Evolutionary conservation across 2,888 invertebrate species (phyloP), one percentile per base, ranked within the genome.

Genomic region (Parnassius smintheus): DNA sequence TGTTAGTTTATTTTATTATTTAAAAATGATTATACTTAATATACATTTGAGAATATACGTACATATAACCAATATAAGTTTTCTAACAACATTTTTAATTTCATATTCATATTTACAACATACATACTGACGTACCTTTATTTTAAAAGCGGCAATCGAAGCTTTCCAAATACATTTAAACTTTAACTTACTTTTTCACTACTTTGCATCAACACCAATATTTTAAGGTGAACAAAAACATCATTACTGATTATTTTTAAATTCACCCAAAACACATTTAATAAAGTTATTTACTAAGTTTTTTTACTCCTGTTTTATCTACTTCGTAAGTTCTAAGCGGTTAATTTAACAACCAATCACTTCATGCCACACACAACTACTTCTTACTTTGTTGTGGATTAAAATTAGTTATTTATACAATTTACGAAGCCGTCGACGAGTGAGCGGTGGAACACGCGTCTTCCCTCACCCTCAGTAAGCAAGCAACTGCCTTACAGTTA

Each of bases 321-420:
- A 9, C 25, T 12, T 46, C 35, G 46, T n/a, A 56, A n/a, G 41
- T n/a, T 7, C 25, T 11, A 9, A 11, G 2, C n/a, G 11, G 9
- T 12, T n/a, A 13, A 22, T 35, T 59, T 25, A 41, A 51, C 10
- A 44, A 53, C 18, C 50, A 51, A 50, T 45, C 54, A 62, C 58
- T 53, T 48, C 42, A 48, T 46, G 25, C 13, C 61, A 50, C 44
- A 58, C 51, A 56, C 59, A 18, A 58, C 46, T 46, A 63, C 49
- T 48, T 22, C 42, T 52, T 56, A 63, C 46, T 65, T 63, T 62
- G 22, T 49, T 51, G n/a, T 18, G 42, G 41, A 63, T 56, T 46
- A 46, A 54, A 54, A 44, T 56, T 59, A 42, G 46, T 59, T 59
- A 59, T 63, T 59, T 48, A 62, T 66, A 66, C 59, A 66, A 66